Evolutionary conservation across 1,140 invertebrate species (phyloP), one percentile per base, ranked within the genome.

Genomic region (Ceratosolen fusciceps): DNA sequence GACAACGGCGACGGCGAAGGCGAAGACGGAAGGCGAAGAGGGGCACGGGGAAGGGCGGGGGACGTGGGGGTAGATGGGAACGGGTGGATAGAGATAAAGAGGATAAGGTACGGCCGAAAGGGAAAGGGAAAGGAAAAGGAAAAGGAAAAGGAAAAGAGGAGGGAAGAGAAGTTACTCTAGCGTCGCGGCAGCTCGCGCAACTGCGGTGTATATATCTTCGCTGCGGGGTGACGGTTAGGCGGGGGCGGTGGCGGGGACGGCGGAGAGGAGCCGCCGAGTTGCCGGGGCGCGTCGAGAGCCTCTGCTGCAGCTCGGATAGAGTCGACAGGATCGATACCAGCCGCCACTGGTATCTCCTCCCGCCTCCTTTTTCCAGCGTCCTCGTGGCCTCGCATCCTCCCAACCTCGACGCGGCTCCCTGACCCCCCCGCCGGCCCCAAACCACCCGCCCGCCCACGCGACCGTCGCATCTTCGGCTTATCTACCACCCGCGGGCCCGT

Each of bases 261-360:
- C 80, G 79, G 83, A 79, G 83, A 84, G 84, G 82, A 84, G 87
- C 88, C 85, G 87, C 84, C 85, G 84, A 82, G 83, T 86, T 85
- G 84, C 80, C 85, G 79, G 81, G 75, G 80, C 86, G 84, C 84
- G 85, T 86, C 85, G 87, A 87, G 86, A 87, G 82, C 84, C 85
- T 21, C 86, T 82, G 86, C n/a, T 83, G 79, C 85, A 84, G 78
- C 52, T 71, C 86, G 86, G 87, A 88, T 87, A 87, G 87, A 89
- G 87, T 88, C 87, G 85, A 86, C 82, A 75, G 84, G 87, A 89
- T 89, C 88, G 88, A 89, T 89, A 88, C 84, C 84, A 84, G 84
- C 83, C 83, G 82, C 84, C 78, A 56, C 80, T 81, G 77, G 70
- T 79, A 74, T 67, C 80, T 76, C 70, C 70, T 81, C 77, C 80